A percentile compares a stretch with the other conserved stretches of the same genome.
phyloP scores from a whole-genome alignment of 92 coral and sea anemone genomes.

The Palythoa caribaeorum region DNA sequence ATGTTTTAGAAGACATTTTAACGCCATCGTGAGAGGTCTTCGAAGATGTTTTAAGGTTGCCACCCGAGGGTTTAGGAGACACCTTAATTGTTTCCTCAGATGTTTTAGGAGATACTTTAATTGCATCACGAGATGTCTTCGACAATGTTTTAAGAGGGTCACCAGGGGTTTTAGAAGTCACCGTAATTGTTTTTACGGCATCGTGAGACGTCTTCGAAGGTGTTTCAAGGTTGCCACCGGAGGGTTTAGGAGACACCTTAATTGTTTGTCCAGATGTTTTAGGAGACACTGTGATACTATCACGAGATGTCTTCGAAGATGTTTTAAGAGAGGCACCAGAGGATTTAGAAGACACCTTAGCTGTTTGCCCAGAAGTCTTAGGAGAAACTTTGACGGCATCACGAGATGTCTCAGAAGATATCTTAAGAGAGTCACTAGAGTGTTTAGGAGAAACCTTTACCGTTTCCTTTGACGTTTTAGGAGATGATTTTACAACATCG shows the following conservation, averaged over 20 bases:
- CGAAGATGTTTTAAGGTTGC: neutral
- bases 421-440: neutral
- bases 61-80: neutral
- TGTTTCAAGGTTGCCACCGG: neutral
- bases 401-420: neutral
- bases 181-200: neutral
- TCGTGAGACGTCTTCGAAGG: neutral
- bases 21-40: neutral
- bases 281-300: neutral
- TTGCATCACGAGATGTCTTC: neutral
- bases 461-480: neutral
- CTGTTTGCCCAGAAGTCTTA: neutral
- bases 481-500: neutral
- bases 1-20: neutral
- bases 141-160: neutral
- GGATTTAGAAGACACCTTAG: neutral
- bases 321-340: neutral
- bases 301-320: neutral
- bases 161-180: neutral
- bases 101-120: neutral
- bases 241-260: neutral
- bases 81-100: neutral
- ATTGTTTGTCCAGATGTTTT: neutral
- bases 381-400: neutral
- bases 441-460: neutral